phyloP scores from a whole-genome alignment of 2,113 vertebrate species.

The Himantopus leucocephalus region DNA sequence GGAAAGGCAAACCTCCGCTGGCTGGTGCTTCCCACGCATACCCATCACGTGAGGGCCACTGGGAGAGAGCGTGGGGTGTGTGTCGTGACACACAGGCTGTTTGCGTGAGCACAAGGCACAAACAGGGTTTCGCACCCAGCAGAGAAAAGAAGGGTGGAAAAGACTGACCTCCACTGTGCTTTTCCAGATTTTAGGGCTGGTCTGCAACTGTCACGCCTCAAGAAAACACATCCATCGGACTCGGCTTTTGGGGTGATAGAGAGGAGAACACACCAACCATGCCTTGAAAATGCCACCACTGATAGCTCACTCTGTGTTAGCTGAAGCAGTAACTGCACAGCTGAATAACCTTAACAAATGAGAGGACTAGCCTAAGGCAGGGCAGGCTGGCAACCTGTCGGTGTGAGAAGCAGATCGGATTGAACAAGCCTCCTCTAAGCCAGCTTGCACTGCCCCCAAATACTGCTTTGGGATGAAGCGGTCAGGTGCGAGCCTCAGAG shows the following conservation, averaged over 20 bases:
- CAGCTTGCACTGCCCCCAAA: not conserved
- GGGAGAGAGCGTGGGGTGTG: not conserved
- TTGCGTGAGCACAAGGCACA: not conserved
- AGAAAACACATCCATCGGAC: not conserved
- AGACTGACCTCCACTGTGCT: too few species aligned
- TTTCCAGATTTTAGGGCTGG: not conserved
- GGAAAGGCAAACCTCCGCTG: not conserved
- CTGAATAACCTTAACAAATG: not conserved
- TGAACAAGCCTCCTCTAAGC: not conserved
- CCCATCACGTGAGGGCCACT: not conserved
- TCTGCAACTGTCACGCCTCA: not conserved
- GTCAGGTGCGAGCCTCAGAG: not conserved
- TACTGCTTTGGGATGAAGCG: not conserved
- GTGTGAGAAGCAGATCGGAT: not conserved
- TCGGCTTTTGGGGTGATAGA: not conserved
- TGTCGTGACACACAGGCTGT: not conserved
- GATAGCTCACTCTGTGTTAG: not conserved
- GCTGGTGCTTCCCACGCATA: not conserved
- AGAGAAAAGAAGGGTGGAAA: not conserved
- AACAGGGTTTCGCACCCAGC: not conserved
- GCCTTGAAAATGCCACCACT: not conserved
- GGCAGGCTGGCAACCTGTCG: not conserved
- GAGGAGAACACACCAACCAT: too few species aligned
- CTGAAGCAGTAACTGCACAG: not conserved
- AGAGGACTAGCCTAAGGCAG: not conserved